These are phyloP conservation scores for Oncorhynchus clarkii DNA, from an alignment of 2,113 vertebrate genomes.

Conservation along the genomic window DNA sequence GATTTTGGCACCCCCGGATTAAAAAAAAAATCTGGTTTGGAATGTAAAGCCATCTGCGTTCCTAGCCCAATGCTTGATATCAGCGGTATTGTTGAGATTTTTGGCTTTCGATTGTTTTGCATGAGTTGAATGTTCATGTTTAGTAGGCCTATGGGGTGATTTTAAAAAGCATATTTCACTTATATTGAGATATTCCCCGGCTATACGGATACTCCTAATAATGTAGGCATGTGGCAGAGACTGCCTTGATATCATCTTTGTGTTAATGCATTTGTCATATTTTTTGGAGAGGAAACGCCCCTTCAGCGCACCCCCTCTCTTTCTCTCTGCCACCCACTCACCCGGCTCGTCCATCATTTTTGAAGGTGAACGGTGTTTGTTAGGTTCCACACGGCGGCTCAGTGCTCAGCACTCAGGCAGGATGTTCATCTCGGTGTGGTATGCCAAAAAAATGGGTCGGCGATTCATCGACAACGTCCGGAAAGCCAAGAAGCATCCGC, in stretches of 20 bases:
- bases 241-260: background rate
- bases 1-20: background rate
- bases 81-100: background rate
- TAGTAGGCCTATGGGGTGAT: too few relatives aligned
- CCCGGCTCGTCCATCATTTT: conserved; percentile 17
- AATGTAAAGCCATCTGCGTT: background rate
- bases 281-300: conserved; percentile 27
- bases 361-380: conserved; percentile 24
- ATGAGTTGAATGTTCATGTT: background rate
- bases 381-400: conserved; percentile 18
- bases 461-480: conserved; percentile 74
- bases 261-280: conserved; percentile 6
- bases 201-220: background rate
- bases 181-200: too few relatives aligned
- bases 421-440: conserved; percentile 79
- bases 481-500: conserved; percentile 67
- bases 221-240: background rate
- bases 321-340: background rate
- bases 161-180: background rate
- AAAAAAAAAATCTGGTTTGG: conserved; percentile 3
- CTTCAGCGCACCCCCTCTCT: background rate
- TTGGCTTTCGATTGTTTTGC: conserved; percentile 11
- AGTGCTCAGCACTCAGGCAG: conserved; percentile 23
- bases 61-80: conserved; percentile 6
- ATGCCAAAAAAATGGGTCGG: conserved; percentile 75